phyloP scores from a whole-genome alignment of 92 coral and sea anemone genomes.

The Palythoa heliodiscus region DNA sequence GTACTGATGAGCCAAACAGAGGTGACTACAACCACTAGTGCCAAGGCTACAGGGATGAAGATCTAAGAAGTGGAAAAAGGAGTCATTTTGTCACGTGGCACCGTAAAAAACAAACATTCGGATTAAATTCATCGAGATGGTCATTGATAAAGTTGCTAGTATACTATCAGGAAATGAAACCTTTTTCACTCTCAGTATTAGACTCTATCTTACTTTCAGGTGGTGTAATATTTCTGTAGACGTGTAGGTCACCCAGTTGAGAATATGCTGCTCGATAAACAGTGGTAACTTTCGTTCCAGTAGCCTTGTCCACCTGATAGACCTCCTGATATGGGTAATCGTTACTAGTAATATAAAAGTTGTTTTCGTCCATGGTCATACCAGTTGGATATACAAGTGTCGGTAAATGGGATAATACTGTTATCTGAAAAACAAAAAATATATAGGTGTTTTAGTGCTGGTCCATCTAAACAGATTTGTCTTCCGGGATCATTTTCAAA shows the following conservation, averaged over 20 bases:
- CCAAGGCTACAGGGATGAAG: slow-evolving; percentile 63
- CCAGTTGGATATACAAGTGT: neutral
- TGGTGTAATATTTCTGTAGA: slow-evolving; percentile 29
- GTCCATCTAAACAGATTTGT: too few species aligned
- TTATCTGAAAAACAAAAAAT: neutral
- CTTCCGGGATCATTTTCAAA: too few species aligned
- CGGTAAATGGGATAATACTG: slow-evolving; percentile 24
- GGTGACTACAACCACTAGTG: slow-evolving; percentile 67
- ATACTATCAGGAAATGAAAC: too few species aligned
- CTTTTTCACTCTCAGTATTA: too few species aligned
- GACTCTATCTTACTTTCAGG: slow-evolving; percentile 26
- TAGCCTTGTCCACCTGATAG: slow-evolving; percentile 1
- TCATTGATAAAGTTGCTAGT: neutral
- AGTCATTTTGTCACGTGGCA: neutral
- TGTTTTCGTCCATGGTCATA: slow-evolving; percentile 10
- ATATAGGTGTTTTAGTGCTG: neutral
- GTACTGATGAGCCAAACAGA: slow-evolving; percentile 61
- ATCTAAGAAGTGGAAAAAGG: slow-evolving; percentile 3
- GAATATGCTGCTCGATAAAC: neutral
- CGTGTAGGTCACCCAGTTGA: neutral
- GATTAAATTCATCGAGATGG: neutral
- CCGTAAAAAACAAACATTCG: neutral
- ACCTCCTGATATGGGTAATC: neutral
- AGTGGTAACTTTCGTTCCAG: neutral
- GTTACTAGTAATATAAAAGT: neutral